Evolutionary conservation across 2,797 vertebrate species (phyloP).

Genomic region (Clarias laeviceps): DNA sequence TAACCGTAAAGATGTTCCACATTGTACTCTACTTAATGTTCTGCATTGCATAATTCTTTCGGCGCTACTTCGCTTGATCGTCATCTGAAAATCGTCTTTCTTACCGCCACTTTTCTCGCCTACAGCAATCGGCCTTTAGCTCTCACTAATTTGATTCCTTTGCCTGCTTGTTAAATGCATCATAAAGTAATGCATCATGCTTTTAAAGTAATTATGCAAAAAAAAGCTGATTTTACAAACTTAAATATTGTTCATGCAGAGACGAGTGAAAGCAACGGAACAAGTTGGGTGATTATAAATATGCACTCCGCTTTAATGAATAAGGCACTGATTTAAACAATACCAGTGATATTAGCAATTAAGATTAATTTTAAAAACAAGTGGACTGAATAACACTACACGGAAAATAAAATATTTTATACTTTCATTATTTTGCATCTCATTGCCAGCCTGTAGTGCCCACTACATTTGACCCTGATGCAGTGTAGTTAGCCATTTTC

Average conservation of each 20-base stretch:
- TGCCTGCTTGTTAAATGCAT: constrained; percentile 13
- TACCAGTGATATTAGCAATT: background rate
- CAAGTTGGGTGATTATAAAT: background rate
- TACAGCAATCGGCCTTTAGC: background rate
- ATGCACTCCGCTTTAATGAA: background rate
- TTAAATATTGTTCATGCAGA: constrained; percentile 15
- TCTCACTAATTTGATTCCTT: constrained; percentile 5
- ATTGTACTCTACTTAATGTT: background rate
- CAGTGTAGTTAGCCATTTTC: background rate
- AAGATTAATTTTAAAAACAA: background rate
- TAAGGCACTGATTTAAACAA: background rate
- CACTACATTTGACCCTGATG: background rate
- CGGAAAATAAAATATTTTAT: background rate
- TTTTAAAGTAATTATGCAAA: constrained; percentile 20
- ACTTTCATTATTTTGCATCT: background rate
- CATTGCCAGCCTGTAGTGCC: too few relatives aligned
- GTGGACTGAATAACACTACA: background rate
- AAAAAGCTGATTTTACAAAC: background rate
- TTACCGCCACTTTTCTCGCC: background rate
- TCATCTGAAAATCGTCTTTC: constrained; percentile 1
- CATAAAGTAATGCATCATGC: constrained; percentile 1
- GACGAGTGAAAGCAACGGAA: background rate
- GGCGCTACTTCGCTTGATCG: background rate
- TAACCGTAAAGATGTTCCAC: background rate
- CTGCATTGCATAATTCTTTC: background rate